phyloP scores from a whole-genome alignment of 2,113 vertebrate genomes.

The Glaucomys volans region DNA sequence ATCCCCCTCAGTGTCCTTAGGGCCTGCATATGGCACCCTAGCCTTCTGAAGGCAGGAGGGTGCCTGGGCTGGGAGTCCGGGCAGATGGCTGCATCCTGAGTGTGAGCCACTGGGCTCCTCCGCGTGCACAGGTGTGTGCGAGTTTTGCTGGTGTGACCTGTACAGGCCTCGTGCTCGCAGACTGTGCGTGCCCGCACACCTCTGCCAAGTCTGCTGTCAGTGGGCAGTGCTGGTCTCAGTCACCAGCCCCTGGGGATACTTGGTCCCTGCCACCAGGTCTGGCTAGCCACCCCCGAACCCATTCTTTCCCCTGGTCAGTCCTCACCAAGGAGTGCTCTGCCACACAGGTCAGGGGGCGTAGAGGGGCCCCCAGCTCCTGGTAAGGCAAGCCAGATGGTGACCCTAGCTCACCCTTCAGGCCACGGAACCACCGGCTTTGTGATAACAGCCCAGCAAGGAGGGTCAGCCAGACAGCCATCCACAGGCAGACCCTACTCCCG shows the following conservation, averaged over 20 bases:
- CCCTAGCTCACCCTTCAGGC: neutral
- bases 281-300: neutral
- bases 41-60: neutral
- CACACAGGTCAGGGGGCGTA: neutral
- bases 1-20: rapidly evolving
- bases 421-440: neutral
- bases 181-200: rapidly evolving
- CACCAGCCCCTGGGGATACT: neutral
- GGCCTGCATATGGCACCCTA: neutral
- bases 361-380: neutral
- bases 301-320: too few relatives aligned
- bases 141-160: too few relatives aligned
- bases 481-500: neutral
- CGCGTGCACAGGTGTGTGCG: too few relatives aligned
- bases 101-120: neutral
- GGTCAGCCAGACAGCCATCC: neutral
- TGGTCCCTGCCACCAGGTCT: neutral
- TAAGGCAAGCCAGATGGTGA: neutral
- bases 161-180: rapidly evolving
- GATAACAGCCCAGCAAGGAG: neutral
- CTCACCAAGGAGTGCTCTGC: neutral
- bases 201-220: neutral
- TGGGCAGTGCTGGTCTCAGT: neutral
- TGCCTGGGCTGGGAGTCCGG: neutral
- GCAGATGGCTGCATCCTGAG: rapidly evolving